Conservation (phyloP, 2,797 vertebrate genomes). For the Bufotes viridis region DNA sequence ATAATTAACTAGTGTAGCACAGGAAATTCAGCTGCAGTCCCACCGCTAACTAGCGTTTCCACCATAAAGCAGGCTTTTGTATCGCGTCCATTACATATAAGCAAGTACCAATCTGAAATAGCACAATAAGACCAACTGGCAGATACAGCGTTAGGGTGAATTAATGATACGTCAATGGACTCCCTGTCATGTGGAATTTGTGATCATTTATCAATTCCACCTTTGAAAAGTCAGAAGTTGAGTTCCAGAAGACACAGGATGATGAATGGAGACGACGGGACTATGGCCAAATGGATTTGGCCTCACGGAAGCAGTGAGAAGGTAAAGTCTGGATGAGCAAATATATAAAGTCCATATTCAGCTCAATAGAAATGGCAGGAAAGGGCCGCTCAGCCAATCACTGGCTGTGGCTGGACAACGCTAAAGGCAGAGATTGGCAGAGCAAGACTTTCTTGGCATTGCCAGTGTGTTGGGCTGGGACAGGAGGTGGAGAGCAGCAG, state of each 20-base stretch:
- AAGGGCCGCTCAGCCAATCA: too few species aligned
- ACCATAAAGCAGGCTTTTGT: not conserved
- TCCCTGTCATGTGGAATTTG: not conserved
- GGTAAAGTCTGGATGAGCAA: not conserved
- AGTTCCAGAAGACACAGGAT: not conserved
- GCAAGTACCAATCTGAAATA: not conserved
- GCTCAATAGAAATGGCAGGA: too few species aligned
- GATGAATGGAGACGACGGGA: not conserved
- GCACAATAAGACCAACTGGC: not conserved
- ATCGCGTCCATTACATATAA: not conserved
- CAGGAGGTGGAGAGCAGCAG: too few species aligned
- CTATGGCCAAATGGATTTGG: not conserved
- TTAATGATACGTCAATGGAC: not conserved
- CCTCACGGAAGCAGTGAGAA: not conserved
- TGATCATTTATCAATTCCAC: not conserved
- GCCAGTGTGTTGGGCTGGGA: too few species aligned
- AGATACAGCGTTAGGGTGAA: not conserved
- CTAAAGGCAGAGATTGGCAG: too few species aligned
- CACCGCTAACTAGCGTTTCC: not conserved
- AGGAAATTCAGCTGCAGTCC: not conserved
- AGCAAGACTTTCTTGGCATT: too few species aligned
- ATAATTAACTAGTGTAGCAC: not conserved
- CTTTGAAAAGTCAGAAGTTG: not conserved
- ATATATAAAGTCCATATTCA: not conserved
- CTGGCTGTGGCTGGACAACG: too few species aligned